Conservation (phyloP, 64 coral and sea anemone species). For the Stylophora pistillata region DNA sequence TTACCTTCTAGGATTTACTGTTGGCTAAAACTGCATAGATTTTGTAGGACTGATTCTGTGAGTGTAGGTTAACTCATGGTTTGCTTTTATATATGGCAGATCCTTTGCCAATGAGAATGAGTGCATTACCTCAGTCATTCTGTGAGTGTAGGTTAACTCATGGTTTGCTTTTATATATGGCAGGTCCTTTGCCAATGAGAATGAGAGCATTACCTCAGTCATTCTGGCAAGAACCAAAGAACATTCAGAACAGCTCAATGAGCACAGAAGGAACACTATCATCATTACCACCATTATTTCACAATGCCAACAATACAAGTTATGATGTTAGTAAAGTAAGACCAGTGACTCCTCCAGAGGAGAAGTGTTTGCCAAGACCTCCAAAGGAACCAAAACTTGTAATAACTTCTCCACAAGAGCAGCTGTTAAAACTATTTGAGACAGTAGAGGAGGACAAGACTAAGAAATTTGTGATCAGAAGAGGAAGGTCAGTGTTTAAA, state of each 20-base stretch:
- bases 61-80: neutral
- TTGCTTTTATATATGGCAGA: conserved; percentile 43
- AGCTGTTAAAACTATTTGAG: conserved; percentile 95
- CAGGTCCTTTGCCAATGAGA: conserved; percentile 93
- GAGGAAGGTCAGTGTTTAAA: conserved; percentile 80
- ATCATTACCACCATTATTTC: conserved; percentile 79
- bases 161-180: conserved; percentile 6
- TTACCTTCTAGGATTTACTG: too few relatives aligned
- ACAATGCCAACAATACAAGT: conserved; percentile 94
- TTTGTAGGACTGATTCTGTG: too few relatives aligned
- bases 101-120: conserved; percentile 90
- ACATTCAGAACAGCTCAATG: conserved; percentile 87
- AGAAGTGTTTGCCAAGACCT: conserved; percentile 64
- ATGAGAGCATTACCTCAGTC: conserved; percentile 94
- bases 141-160: neutral
- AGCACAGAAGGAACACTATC: conserved; percentile 80
- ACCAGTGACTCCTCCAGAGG: conserved; percentile 91
- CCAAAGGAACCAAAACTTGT: conserved; percentile 88
- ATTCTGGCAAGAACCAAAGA: conserved; percentile 92
- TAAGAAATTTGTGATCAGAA: conserved; percentile 91
- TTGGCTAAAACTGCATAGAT: too few relatives aligned
- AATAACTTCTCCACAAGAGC: conserved; percentile 71
- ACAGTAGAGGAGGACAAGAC: conserved; percentile 87
- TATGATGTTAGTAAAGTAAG: conserved; percentile 80
- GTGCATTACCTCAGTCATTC: conserved; percentile 94